phyloP scores from a whole-genome alignment of 2,888 invertebrate genomes.

The Eupeodes latifasciatus region DNA sequence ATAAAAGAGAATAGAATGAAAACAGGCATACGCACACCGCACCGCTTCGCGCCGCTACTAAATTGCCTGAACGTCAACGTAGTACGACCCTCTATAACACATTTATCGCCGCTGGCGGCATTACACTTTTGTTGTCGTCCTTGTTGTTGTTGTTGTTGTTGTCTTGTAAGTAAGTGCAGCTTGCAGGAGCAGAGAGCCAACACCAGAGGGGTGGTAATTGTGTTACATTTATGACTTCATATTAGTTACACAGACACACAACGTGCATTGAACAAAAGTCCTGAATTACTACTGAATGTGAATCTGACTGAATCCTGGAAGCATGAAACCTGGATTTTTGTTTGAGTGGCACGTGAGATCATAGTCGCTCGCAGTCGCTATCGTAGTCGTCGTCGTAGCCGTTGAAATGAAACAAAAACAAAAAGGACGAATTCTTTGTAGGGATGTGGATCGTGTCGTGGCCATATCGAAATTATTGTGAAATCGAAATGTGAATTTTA shows the following conservation, averaged over 20 bases:
- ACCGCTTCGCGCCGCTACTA: conserved; percentile 4
- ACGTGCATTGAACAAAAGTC: conserved; percentile 63
- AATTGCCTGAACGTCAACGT: conserved; percentile 17
- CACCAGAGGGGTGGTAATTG: conserved; percentile 70
- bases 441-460: conserved; percentile 49
- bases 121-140: conserved; percentile 10
- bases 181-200: conserved; percentile 39
- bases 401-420: conserved; percentile 8
- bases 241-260: conserved; percentile 65
- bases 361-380: too few species aligned
- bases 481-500: neutral
- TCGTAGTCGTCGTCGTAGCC: neutral
- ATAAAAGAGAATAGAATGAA: neutral
- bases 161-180: conserved; percentile 40
- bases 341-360: conserved; percentile 75
- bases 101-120: conserved; percentile 38
- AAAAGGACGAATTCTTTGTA: conserved; percentile 24
- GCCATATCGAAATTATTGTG: conserved; percentile 19
- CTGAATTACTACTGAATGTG: neutral
- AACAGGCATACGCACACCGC: conserved; percentile 51
- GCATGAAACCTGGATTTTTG: neutral
- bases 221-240: conserved; percentile 76
- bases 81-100: conserved; percentile 28
- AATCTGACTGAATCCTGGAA: neutral
- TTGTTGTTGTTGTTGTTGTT: conserved; percentile 34